These are phyloP conservation scores for Halcyon senegalensis DNA, from an alignment of 2,113 vertebrate species.

Conservation along the genomic window DNA sequence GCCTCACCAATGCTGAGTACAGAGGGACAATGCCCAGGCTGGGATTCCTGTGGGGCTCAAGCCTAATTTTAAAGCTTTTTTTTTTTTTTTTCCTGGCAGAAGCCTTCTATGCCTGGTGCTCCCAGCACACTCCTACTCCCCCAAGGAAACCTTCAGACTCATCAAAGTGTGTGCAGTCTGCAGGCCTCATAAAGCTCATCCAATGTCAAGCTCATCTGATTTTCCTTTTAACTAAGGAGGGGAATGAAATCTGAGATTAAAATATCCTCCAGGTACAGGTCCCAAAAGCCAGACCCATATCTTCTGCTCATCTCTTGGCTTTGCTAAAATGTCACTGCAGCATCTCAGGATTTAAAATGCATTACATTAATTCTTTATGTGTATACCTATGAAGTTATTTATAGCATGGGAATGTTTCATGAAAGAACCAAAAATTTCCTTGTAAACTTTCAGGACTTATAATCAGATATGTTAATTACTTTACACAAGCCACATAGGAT, in stretches of 20 bases:
- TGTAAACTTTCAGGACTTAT: background rate
- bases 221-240: slow-evolving; percentile 2
- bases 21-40: background rate
- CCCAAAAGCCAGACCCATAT: background rate
- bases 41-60: background rate
- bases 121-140: background rate
- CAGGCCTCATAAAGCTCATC: background rate
- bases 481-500: background rate
- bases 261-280: background rate
- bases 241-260: background rate
- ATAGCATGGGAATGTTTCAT: slow-evolving; percentile 37
- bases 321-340: background rate
- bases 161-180: background rate
- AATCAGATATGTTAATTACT: slow-evolving; percentile 38
- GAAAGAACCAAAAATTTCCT: slow-evolving; percentile 37
- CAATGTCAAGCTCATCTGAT: background rate
- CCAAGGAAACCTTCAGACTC: background rate
- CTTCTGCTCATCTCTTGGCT: background rate
- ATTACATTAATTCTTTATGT: background rate
- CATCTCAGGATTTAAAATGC: background rate
- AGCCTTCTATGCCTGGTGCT: background rate
- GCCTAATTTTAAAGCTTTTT: background rate
- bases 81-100: background rate
- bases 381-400: slow-evolving; percentile 18
- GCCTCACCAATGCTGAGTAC: too few relatives aligned